A percentile compares a stretch with the other conserved stretches of the same genome.
phyloP scores from a whole-genome alignment of 2,113 vertebrate species.

The Xiphias gladius region DNA sequence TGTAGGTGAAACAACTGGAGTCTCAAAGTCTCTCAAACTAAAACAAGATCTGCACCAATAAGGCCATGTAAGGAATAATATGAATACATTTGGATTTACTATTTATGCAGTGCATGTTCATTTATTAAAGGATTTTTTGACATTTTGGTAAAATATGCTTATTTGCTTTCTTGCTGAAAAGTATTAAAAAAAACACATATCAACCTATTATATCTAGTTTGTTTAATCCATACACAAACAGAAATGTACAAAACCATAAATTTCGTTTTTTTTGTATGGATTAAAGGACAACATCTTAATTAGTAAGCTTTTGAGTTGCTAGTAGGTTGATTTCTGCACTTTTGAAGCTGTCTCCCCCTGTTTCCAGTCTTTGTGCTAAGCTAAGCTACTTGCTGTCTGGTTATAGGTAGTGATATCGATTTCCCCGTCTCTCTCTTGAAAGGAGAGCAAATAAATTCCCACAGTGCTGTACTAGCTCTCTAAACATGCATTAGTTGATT shows the following conservation, averaged over 20 bases:
- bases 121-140: background rate
- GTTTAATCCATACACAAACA: too few relatives aligned
- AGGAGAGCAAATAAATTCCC: too few relatives aligned
- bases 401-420: background rate
- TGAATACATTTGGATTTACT: background rate
- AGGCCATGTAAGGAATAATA: background rate
- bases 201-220: too few relatives aligned
- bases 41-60: slow-evolving; percentile 13
- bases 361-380: background rate
- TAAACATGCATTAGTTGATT: background rate
- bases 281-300: too few relatives aligned
- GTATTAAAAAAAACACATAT: too few relatives aligned
- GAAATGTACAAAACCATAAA: too few relatives aligned
- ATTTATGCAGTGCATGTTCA: background rate
- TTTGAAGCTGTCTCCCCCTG: background rate
- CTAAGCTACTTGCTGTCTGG: background rate
- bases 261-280: too few relatives aligned
- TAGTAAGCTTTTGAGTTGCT: too few relatives aligned
- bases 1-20: slow-evolving; percentile 46
- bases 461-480: background rate
- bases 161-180: too few relatives aligned
- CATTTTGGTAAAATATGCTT: too few relatives aligned
- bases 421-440: too few relatives aligned
- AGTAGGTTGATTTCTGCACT: too few relatives aligned
- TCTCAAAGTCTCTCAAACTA: slow-evolving; percentile 8